A percentile compares a stretch with the other conserved stretches of the same genome.
These are phyloP conservation scores for Notothenia rossii DNA, from an alignment of 2,113 vertebrate genomes.

Conservation along the genomic window DNA sequence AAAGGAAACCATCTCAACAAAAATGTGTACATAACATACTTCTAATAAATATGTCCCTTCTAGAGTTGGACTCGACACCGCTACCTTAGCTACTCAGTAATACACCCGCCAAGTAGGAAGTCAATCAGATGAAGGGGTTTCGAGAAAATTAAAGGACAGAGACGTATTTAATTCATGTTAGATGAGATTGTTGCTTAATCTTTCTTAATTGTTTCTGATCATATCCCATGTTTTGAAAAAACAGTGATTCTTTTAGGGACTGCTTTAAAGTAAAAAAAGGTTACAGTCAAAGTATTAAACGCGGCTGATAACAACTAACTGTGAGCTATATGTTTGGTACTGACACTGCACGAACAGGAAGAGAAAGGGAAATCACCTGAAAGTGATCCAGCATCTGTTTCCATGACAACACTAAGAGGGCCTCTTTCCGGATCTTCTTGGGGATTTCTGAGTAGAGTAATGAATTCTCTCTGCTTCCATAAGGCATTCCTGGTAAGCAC, in stretches of 20 bases:
- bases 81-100: too few relatives aligned
- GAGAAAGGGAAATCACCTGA: slow-evolving; percentile 84
- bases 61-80: too few relatives aligned
- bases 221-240: background rate
- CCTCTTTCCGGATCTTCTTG: slow-evolving; percentile 95
- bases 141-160: too few relatives aligned
- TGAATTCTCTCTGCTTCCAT: slow-evolving; percentile 97
- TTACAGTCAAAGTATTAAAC: too few relatives aligned
- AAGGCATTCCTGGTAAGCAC: slow-evolving; percentile 90
- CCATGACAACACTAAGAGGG: slow-evolving; percentile 94
- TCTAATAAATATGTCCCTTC: too few relatives aligned
- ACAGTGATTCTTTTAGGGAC: background rate
- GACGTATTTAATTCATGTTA: too few relatives aligned
- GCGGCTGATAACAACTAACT: background rate
- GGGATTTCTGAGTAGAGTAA: slow-evolving; percentile 98
- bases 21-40: too few relatives aligned
- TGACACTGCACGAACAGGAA: background rate
- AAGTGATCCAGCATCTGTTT: slow-evolving; percentile 99
- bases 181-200: background rate
- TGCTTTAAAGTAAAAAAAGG: background rate
- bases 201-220: background rate
- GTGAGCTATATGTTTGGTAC: background rate
- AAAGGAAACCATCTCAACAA: too few relatives aligned
- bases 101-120: too few relatives aligned
- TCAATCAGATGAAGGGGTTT: too few relatives aligned